A percentile compares a stretch with the other conserved stretches of the same genome.
Conservation (phyloP, 2,113 vertebrate genomes). For the Oncorhynchus keta region DNA sequence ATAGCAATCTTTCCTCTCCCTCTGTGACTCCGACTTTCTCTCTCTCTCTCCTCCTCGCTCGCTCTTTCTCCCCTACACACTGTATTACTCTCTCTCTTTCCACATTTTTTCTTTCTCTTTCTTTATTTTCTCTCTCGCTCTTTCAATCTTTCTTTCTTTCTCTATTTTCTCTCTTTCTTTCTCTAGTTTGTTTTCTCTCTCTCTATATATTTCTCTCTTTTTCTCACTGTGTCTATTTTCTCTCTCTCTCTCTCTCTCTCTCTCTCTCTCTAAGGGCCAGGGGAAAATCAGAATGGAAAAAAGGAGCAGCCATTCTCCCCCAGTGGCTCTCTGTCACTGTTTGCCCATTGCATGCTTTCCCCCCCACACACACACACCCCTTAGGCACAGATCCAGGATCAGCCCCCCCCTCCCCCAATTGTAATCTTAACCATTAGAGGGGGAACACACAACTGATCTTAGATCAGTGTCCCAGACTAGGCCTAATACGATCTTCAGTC, state of each 20-base stretch:
- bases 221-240: background rate
- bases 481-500: background rate
- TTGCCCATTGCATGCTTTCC: constrained; percentile 3
- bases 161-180: background rate
- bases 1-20: constrained; percentile 48
- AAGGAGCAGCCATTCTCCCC: constrained; percentile 2
- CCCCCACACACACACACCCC: background rate
- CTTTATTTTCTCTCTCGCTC: background rate
- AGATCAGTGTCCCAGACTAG: background rate
- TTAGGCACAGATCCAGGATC: too few relatives aligned
- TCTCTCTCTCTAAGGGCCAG: background rate
- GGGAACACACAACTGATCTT: background rate
- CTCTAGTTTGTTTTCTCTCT: constrained; percentile 16
- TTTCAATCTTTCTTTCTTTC: background rate
- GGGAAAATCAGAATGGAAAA: background rate
- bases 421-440: background rate
- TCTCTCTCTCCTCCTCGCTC: background rate
- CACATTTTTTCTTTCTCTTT: background rate
- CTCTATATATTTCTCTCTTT: background rate
- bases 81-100: background rate
- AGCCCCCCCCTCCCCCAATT: background rate
- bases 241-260: background rate
- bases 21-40: background rate
- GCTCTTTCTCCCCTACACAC: background rate
- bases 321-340: constrained; percentile 8